phyloP scores from a whole-genome alignment of 1,140 invertebrate genomes.

The Mactra quadrangularis region DNA sequence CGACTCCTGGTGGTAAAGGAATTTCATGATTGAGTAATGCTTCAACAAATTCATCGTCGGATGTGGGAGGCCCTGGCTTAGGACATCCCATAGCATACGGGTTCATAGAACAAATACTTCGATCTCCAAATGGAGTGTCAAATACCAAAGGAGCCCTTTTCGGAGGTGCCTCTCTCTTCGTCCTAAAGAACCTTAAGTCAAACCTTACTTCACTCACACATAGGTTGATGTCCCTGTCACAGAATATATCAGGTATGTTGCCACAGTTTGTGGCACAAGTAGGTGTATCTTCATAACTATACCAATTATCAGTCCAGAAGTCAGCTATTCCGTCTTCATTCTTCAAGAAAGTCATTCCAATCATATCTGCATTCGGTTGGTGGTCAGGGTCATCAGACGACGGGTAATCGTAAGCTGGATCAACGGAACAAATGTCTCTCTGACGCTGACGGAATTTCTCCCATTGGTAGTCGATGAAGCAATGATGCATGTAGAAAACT shows the following conservation, averaged over 20 bases:
- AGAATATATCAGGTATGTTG: slow-evolving; percentile 20
- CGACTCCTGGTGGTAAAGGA: not conserved
- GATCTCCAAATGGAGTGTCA: not conserved
- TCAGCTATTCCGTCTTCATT: slow-evolving; percentile 27
- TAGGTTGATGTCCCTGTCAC: not conserved
- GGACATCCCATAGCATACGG: not conserved
- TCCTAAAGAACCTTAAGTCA: not conserved
- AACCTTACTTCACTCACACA: not conserved
- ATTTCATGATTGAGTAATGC: not conserved
- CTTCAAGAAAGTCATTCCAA: slow-evolving; percentile 5
- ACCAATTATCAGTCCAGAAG: slow-evolving; percentile 47
- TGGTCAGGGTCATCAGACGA: not conserved
- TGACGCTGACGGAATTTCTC: slow-evolving; percentile 65
- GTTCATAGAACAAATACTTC: not conserved
- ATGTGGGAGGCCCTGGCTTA: not conserved
- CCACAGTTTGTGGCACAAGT: slow-evolving; percentile 31
- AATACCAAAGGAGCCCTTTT: not conserved
- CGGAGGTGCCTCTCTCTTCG: not conserved
- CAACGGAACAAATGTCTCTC: not conserved
- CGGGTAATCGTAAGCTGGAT: slow-evolving; percentile 43
- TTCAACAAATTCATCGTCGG: not conserved
- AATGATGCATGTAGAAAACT: slow-evolving; percentile 83
- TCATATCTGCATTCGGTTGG: not conserved
- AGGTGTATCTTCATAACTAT: slow-evolving; percentile 32
- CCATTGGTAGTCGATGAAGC: slow-evolving; percentile 80